Conservation (phyloP, 2,888 invertebrate species). For the Athripsodes cinereus region DNA sequence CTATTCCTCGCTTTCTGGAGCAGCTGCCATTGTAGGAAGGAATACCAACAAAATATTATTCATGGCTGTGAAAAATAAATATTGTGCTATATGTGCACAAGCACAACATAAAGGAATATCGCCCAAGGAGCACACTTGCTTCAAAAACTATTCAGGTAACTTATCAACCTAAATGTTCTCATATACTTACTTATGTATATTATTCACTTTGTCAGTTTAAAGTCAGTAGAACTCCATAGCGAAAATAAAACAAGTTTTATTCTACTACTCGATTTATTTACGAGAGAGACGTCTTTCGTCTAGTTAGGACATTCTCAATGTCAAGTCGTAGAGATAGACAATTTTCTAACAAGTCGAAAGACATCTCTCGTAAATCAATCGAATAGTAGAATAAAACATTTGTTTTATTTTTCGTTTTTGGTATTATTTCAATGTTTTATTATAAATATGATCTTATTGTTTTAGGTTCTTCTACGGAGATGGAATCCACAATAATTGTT, state of each 20-base stretch:
- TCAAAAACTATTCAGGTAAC: slow-evolving; percentile 7
- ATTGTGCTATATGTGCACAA: neutral
- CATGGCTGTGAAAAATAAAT: slow-evolving; percentile 8
- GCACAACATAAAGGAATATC: neutral
- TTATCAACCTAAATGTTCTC: too few species aligned
- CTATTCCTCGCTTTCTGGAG: neutral
- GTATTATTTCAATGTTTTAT: neutral
- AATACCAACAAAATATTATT: slow-evolving; percentile 1
- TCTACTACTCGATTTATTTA: too few species aligned
- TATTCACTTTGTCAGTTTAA: too few species aligned
- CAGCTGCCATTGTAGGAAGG: slow-evolving; percentile 5
- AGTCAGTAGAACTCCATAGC: too few species aligned
- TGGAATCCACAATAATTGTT: slow-evolving; percentile 21
- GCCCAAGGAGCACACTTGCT: neutral
- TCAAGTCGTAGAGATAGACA: neutral
- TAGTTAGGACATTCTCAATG: neutral
- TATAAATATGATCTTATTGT: neutral
- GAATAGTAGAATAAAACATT: too few species aligned
- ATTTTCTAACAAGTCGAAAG: neutral
- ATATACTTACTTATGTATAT: too few species aligned
- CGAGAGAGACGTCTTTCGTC: too few species aligned
- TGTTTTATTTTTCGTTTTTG: neutral
- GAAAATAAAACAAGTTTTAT: neutral
- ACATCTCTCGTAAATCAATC: too few species aligned
- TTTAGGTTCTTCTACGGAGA: slow-evolving; percentile 19